Evolutionary conservation across 2,888 invertebrate genomes (phyloP), one percentile per base, ranked within the genome.

Genomic region (Agrotis ipsilon): DNA sequence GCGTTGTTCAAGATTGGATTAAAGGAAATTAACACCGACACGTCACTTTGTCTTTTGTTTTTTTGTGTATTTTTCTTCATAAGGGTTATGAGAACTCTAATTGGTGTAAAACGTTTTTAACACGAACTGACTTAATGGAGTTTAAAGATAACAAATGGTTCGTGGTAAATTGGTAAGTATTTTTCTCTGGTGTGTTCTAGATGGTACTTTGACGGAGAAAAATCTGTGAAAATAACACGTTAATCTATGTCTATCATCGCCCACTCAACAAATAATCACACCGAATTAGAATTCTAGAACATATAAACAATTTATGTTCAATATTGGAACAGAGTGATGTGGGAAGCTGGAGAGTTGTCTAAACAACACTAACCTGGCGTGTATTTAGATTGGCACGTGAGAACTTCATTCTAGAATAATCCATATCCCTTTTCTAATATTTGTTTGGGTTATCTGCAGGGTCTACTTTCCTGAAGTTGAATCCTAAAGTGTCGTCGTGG

Each of bases 11-110:
- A 74, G 68, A 81, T 77, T 61, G 73, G 72, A 81, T 85, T 83
- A 61, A 77, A 75, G 68, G 78, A 81, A 82, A 79, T 80, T 84
- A 76, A 78, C 82, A 69, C 66, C 58, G 68, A 76, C 68, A 75
- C 69, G 72, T 76, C 72, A 74, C 49, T 48, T 75, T 58, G 57
- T 45, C 18, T 57, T 67, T 75, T 64, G 67, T n/a, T 71, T 76
- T 72, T 80, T 80, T 79, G 49, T 81, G 43, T 76, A 46, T 58
- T 79, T 58, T 81, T 51, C 48, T 81, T 71, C 61, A n/a, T 52
- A 67, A 49, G 51, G 59, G 61, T 80, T 71, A 65, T 81, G 68
- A 68, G 61, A 68, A 62, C 58, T 62, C 65, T 81, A 79, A 79
- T 79, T 71, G 71, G 54, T 64, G 54, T 52, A 54, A 68, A 68